A percentile compares a stretch with the other conserved stretches of the same genome.
Evolutionary conservation across 2,797 vertebrate genomes (phyloP).

Genomic region (Esox masquinongy): DNA sequence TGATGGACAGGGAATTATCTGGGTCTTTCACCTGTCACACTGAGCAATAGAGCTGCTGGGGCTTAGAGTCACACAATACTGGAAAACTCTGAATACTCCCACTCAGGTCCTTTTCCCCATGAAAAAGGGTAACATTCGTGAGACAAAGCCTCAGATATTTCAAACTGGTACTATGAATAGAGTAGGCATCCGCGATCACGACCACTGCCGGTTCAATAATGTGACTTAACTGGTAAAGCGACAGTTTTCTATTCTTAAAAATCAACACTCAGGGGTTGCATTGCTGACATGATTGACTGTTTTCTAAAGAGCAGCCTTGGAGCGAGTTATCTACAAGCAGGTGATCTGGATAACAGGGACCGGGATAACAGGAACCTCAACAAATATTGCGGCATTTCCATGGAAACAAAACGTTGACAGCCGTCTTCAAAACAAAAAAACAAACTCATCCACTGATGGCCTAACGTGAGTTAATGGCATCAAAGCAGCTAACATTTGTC

Average conservation of each 20-base stretch:
- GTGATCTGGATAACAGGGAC: neutral
- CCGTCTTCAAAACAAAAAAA: neutral
- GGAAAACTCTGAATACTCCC: neutral
- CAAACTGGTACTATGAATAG: neutral
- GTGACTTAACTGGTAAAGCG: neutral
- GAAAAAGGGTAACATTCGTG: neutral
- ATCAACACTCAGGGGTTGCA: neutral
- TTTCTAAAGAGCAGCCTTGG: neutral
- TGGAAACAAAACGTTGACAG: neutral
- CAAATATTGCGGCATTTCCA: neutral
- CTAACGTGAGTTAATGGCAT: constrained; percentile 14
- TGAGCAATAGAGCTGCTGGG: neutral
- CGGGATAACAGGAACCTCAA: neutral
- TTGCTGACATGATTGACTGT: neutral
- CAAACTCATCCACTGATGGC: neutral
- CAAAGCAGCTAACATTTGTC: constrained; percentile 31
- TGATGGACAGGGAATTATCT: constrained; percentile 9
- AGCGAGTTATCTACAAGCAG: neutral
- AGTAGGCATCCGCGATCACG: neutral
- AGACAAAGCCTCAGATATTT: neutral
- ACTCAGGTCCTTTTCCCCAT: neutral
- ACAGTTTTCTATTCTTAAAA: neutral
- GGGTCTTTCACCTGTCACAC: neutral
- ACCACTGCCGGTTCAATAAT: neutral
- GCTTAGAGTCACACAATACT: neutral